Evolutionary conservation across 2,888 invertebrate genomes (phyloP), one percentile per base, ranked within the genome.

Genomic region (Drosophila subquinaria): DNA sequence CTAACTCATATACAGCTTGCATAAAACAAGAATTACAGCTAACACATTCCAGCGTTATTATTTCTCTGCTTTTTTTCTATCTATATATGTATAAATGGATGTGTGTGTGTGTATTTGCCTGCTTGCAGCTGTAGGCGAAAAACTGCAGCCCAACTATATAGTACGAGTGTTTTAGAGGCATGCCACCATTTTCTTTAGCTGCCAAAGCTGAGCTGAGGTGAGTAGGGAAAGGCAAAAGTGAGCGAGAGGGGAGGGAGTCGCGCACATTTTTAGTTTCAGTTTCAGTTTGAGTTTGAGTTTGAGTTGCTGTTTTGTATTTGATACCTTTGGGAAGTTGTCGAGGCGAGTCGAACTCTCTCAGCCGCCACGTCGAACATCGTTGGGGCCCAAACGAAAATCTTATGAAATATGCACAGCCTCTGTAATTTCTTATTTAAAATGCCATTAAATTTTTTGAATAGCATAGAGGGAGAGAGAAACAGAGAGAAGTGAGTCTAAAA

Each of bases 381-480:
- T 45, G 36, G 65, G 65, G 66, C 75, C 76, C 65, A 88, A 86
- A 83, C 83, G 82, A 82, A 90, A 90, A 84, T 89, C 91, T 87
- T 90, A 92, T 92, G 87, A 91, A 92, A 92, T 91, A 92, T 92
- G 91, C 90, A 92, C 80, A 87, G 84, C 80, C 88, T 89, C 88
- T 88, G 90, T 90, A 92, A 92, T 92, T 92, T 92, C 92, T 92
- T 92, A 92, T 92, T 92, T 92, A 92, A 92, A 92, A 92, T 92
- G 92, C 92, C 92, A 92, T 92, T 92, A 92, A 92, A 91, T 90
- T 91, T 90, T 92, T 91, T 92, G 90, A 91, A 91, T 91, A 92
- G 92, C 90, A 82, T 79, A 86, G 89, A 80, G 57, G 63, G 6
- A 5, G n/a, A 65, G 6, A 5, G n/a, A 8, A 48, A 20, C 51